Base-by-base conservation (phyloP, 1,140 invertebrate genomes). In the Tenebrio molitor region DNA sequence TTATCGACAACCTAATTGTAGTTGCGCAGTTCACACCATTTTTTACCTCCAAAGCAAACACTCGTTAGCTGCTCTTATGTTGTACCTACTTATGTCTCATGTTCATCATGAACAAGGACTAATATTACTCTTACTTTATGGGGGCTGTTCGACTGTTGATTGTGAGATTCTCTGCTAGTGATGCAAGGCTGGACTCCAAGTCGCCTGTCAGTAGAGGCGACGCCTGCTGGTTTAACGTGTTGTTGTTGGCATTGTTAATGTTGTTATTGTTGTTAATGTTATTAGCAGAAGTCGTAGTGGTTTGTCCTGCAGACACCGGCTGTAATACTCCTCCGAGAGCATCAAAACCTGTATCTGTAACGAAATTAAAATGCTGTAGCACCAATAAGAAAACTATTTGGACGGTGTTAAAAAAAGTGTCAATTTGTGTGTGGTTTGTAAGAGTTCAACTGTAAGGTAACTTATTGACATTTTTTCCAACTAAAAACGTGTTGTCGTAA, bases 151-250 rank as follows among this genome's bases (percentile, higher is more conserved):
- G 88, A 76, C 88, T 95, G 83, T 96, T 95, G 73, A 97, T 97
- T 80, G 93, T 91, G 66, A 97, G 88, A 86, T 97, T 97, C 84
- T 96, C 93, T 71, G 95, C 95, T 72, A 98, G 85, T 68, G 91
- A 93, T 53, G 95, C 95, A 42, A 98, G 88, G 78, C 94, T 97
- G 66, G 93, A 94, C 83, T 98, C 95, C 79, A 98, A 86, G 85
- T 97, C 96, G 58, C 94, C 93, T 15, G 95, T 96, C 71, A 97
- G 87, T 70, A 97, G 92, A 46, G 89, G 89, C 71, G 84, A 87
- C 68, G 81, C 75, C 71, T 85, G 86, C 44, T 84, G 83, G 34
- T 69, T 36, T 8, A 81, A 82, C 69, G 80, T 79, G 75, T 88
- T 87, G 72, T 83, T 76, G 36, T 77, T 77, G 72, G 17, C 72